Evolutionary conservation across 2,113 vertebrate genomes (phyloP), one percentile per base, ranked within the genome.

Genomic region (Gopherus flavomarginatus): DNA sequence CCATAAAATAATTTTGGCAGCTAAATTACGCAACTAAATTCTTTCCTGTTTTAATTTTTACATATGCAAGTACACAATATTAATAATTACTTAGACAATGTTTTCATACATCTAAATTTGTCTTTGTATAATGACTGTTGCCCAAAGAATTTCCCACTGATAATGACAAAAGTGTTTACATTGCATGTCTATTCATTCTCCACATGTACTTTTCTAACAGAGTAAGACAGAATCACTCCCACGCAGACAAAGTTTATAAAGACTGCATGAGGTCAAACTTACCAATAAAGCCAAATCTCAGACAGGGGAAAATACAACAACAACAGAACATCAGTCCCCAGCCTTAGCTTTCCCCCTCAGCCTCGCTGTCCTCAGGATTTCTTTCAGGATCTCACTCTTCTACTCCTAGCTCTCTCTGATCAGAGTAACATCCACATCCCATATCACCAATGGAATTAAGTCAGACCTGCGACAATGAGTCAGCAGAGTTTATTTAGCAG

Each of bases 61-160:
- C 65, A 86, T 56, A 84, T 35, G 26, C 69, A 91, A 92, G 90
- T 59, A 4, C 27, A 69, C 38, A 50, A 35, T 88, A 94, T 88
- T 97, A 88, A 95, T 81, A 81, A 87, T 95, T 91, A 94, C 83
- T 88, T 52, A 54, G 79, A 57, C 81, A 62, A 62, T 35, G 72
- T 59, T 96, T 93, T 91, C 88, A 92, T 87, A 90, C 44, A 89
- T 93, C 86, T 94, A 89, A 89, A 93, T 97, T 90, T 97, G 81
- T 69, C 93, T 92, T 50, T 38, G 82, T 88, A 81, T 85, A 97
- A 86, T 88, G 90, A 92, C 72, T 88, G 59, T 80, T 96, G 75
- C 88, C 91, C 91, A 62, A 83, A 95, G 93, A 95, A 35, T 92
- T 83, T 95, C 79, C 89, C 57, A 77, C 22, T 89, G 90, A 90